Evolutionary conservation across 2,113 vertebrate genomes (phyloP).

Genomic region (Cavia porcellus): DNA sequence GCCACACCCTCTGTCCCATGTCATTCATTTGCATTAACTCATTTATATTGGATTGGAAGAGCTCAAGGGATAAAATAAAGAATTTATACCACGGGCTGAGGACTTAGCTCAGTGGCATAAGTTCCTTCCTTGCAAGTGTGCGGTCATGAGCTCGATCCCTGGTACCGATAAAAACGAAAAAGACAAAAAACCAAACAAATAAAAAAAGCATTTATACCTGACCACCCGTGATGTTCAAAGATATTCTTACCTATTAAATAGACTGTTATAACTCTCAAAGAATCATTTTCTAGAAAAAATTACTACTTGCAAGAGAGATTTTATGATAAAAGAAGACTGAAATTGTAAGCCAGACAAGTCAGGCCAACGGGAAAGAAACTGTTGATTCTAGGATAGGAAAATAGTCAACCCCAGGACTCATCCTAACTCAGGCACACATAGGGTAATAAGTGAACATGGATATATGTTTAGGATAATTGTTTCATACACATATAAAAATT

Average conservation of each 20-base stretch:
- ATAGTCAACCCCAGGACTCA: neutral
- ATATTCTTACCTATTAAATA: neutral
- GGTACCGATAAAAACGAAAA: too few species aligned
- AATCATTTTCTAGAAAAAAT: conserved; percentile 57
- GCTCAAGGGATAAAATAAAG: conserved; percentile 30
- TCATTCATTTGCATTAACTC: conserved; percentile 38
- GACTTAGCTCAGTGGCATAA: too few species aligned
- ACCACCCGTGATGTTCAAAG: neutral
- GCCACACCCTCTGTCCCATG: neutral
- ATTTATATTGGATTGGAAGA: neutral
- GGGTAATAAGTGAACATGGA: neutral
- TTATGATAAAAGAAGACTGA: conserved; percentile 7
- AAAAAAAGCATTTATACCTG: conserved; percentile 18
- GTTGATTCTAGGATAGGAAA: neutral
- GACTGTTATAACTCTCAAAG: neutral
- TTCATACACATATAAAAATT: neutral
- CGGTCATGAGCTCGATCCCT: too few species aligned
- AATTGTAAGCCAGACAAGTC: neutral
- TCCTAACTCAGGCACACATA: neutral
- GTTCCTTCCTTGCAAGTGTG: too few species aligned
- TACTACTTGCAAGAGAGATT: neutral
- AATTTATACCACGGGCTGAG: neutral
- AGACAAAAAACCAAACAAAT: too few species aligned
- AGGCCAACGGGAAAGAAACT: neutral
- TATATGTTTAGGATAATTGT: neutral